Evolutionary conservation across 2,113 vertebrate genomes (phyloP), one percentile per base, ranked within the genome.

Genomic region (Mohoua ochrocephala): DNA sequence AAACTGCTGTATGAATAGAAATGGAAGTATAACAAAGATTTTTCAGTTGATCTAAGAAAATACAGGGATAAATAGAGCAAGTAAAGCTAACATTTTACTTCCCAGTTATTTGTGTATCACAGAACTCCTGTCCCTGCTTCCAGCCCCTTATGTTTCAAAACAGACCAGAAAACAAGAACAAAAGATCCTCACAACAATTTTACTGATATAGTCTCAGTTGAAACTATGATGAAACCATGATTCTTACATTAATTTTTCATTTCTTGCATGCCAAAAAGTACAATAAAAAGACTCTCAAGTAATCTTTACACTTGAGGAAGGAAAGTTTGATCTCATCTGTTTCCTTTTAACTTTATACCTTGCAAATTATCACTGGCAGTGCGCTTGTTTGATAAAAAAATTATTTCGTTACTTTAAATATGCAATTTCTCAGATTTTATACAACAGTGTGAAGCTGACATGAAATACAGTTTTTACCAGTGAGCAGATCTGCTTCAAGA

Each of bases 1-100:
- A 98, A 98, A 94, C 94, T 97, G 83, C 91, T 95, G 87, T 95
- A 95, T 87, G 90, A 96, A 91, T 96, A 98, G 93, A 98, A 98
- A 98, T 95, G 64, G 95, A 97, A 97, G 73, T 95, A 97, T 93
- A 97, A 97, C 53, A 89, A 97, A 97, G 85, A 95, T 67, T 82
- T 91, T 95, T 56, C 80, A 57, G 57, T 84, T 68, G 59, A 87
- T 91, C 87, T 89, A 93, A 73, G 86, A 91, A 96, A 95, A 97
- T 68, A 90, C 22, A 87, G 64, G 71, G 89, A 91, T 96, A 95
- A 95, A 87, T 68, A 91, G 37, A 89, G 35, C 56, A 94, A 77
- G 33, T 91, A 84, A 93, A 90, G 83, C 31, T 41, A 90, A 69
- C 37, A 54, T 79, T 93, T 95, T 83, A 81, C 80, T 87, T 88